Percentiles rank a stretch among this genome's conserved stretches.
Evolutionary conservation across 1,140 invertebrate species (phyloP).

Genomic region (Brachionus manjavacas): DNA sequence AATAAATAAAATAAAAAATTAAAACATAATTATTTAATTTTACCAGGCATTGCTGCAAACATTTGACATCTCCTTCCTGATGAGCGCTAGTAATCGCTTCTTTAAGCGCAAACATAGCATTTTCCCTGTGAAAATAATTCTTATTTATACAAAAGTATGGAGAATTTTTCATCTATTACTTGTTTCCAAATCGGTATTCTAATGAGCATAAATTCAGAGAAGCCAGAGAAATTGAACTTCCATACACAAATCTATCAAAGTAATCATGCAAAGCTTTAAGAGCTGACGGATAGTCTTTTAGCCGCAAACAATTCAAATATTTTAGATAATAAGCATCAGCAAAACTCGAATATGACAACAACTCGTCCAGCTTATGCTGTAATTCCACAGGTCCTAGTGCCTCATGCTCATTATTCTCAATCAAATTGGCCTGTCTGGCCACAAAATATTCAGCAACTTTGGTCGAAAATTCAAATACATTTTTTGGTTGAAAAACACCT

Average conservation of each 20-base stretch:
- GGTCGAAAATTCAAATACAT: slow-evolving; percentile 6
- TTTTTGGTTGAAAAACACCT: not conserved
- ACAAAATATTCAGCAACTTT: slow-evolving; percentile 40
- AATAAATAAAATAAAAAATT: not conserved
- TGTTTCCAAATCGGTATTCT: slow-evolving; percentile 36
- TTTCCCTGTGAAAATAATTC: too few species aligned
- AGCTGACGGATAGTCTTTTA: slow-evolving; percentile 31
- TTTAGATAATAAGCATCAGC: slow-evolving; percentile 39
- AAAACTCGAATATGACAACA: slow-evolving; percentile 35
- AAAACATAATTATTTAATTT: not conserved
- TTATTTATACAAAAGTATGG: too few species aligned
- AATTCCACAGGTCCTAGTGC: slow-evolving; percentile 16
- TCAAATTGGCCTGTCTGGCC: slow-evolving; percentile 9
- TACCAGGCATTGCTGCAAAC: slow-evolving; percentile 39
- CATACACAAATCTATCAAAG: slow-evolving; percentile 6
- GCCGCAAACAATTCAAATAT: slow-evolving; percentile 19
- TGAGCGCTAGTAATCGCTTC: slow-evolving; percentile 41
- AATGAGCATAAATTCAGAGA: slow-evolving; percentile 31
- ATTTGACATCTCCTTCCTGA: slow-evolving; percentile 10
- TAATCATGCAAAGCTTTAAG: slow-evolving; percentile 37
- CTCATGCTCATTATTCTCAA: slow-evolving; percentile 36
- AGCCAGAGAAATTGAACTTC: slow-evolving; percentile 12
- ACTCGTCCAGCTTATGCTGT: slow-evolving; percentile 23
- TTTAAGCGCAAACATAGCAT: slow-evolving; percentile 23
- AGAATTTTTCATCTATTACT: not conserved